A percentile compares a stretch with the other conserved stretches of the same genome.
phyloP scores from a whole-genome alignment of 1,140 invertebrate species.

The Phortica variegata region DNA sequence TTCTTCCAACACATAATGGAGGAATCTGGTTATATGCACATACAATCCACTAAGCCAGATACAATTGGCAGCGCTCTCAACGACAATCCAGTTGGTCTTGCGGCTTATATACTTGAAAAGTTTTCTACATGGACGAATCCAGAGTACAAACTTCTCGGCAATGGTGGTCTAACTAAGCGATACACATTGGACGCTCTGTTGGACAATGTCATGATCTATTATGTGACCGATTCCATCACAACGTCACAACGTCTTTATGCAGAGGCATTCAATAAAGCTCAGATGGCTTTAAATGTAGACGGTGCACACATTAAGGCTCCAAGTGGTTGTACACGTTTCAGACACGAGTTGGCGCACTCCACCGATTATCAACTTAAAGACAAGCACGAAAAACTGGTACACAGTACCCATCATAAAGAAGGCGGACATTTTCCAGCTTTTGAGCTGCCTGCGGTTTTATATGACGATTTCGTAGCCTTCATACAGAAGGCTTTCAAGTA shows the following conservation, averaged over 20 bases:
- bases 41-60: conserved; percentile 89
- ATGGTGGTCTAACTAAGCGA: conserved; percentile 72
- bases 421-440: conserved; percentile 88
- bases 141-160: conserved; percentile 60
- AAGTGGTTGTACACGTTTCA: conserved; percentile 66
- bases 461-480: conserved; percentile 63
- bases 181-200: conserved; percentile 74
- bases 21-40: conserved; percentile 79
- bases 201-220: conserved; percentile 90
- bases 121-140: conserved; percentile 76
- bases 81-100: conserved; percentile 73
- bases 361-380: conserved; percentile 63
- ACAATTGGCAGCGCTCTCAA: conserved; percentile 71
- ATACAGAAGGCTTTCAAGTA: conserved; percentile 41
- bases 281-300: conserved; percentile 58
- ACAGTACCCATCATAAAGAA: conserved; percentile 62
- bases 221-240: conserved; percentile 74
- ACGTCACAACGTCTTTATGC: conserved; percentile 76
- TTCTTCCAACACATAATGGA: conserved; percentile 60
- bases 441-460: conserved; percentile 71
- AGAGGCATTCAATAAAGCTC: conserved; percentile 61
- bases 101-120: conserved; percentile 84
- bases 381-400: conserved; percentile 67
- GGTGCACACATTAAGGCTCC: conserved; percentile 65
- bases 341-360: conserved; percentile 63